Conservation (phyloP, 2,113 vertebrate species). For the Leptocoma aspasia region DNA sequence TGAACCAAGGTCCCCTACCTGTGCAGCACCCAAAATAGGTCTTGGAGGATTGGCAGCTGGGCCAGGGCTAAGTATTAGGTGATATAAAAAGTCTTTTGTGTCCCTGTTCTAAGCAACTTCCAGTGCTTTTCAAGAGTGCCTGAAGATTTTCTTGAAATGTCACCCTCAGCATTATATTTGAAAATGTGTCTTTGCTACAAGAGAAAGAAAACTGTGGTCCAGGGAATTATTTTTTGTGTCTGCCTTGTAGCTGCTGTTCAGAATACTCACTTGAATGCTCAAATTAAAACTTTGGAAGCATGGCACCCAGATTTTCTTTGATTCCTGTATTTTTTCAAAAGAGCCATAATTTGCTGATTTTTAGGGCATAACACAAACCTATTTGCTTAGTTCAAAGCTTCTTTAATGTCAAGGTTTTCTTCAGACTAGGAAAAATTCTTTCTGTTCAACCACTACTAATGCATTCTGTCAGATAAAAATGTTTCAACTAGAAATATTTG, state of each 20-base stretch:
- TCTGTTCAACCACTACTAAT: neutral
- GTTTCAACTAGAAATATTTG: neutral
- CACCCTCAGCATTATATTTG: neutral
- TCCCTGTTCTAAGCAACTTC: neutral
- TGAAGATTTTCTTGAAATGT: neutral
- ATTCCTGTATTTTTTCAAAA: neutral
- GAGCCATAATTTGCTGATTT: neutral
- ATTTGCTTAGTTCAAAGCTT: neutral
- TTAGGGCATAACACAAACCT: neutral
- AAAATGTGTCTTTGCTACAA: neutral
- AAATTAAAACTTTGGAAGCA: neutral
- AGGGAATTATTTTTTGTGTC: neutral
- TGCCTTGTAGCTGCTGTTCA: neutral
- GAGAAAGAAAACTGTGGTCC: neutral
- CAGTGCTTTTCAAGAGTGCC: neutral
- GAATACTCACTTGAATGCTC: neutral
- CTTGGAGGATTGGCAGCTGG: neutral
- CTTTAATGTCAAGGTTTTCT: neutral
- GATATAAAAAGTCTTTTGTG: neutral
- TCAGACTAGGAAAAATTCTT: neutral
- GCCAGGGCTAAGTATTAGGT: neutral
- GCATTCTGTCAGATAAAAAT: neutral
- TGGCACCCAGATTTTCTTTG: neutral
- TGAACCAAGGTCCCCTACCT: neutral
- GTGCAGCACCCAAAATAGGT: neutral